These are phyloP conservation scores for Dicaeum eximium DNA, from an alignment of 2,113 vertebrate species.

Conservation along the genomic window DNA sequence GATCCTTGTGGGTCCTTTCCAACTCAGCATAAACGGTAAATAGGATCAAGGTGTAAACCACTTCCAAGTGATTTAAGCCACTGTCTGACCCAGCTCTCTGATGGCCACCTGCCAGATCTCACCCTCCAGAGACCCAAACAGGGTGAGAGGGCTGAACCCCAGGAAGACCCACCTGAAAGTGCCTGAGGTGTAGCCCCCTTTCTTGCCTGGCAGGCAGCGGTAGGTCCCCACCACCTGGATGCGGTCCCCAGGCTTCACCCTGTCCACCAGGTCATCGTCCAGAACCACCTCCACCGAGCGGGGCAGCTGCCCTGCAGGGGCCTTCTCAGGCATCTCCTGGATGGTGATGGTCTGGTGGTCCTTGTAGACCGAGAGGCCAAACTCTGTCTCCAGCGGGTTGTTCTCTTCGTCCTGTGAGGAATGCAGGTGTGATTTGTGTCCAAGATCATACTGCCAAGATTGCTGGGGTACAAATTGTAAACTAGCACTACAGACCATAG, in stretches of 20 bases:
- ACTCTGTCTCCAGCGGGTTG: slow-evolving; percentile 95
- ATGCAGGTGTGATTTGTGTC: too few relatives aligned
- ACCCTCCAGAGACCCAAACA: not conserved
- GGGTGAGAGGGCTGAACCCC: not conserved
- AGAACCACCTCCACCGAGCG: slow-evolving; percentile 93
- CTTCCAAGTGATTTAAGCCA: not conserved
- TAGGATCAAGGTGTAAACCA: not conserved
- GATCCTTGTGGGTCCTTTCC: not conserved
- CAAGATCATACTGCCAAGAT: too few relatives aligned
- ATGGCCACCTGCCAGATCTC: not conserved
- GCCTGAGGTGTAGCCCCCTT: slow-evolving; percentile 92
- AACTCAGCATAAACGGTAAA: not conserved
- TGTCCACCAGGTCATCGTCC: slow-evolving; percentile 93
- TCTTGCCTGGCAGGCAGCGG: slow-evolving; percentile 93
- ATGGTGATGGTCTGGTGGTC: slow-evolving; percentile 96
- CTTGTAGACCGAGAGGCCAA: slow-evolving; percentile 90
- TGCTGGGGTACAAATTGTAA: too few relatives aligned
- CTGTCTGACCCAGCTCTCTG: not conserved
- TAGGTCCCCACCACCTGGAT: slow-evolving; percentile 92
- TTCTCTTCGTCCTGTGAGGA: too few relatives aligned
- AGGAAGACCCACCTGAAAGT: slow-evolving; percentile 85
- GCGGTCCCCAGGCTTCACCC: slow-evolving; percentile 90
- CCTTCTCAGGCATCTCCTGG: slow-evolving; percentile 99
- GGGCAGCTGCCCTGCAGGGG: slow-evolving; percentile 94
- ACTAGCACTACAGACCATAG: too few relatives aligned